These are phyloP conservation scores for Numida meleagris DNA, from an alignment of 2,113 vertebrate genomes.

Conservation along the genomic window DNA sequence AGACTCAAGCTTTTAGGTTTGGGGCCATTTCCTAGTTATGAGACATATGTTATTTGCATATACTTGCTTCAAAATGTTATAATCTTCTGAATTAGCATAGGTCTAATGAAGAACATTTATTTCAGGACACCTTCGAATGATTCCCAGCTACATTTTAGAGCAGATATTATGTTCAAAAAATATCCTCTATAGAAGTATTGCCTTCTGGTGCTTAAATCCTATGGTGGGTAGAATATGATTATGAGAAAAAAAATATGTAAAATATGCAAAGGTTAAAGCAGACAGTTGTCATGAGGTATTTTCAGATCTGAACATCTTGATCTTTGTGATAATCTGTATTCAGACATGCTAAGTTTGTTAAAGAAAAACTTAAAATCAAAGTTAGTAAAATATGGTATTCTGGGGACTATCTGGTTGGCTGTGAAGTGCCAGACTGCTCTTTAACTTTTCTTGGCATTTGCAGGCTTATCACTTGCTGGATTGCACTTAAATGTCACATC, in stretches of 20 bases:
- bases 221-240: slow-evolving; percentile 25
- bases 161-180: neutral
- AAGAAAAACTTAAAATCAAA: slow-evolving; percentile 19
- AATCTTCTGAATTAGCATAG: neutral
- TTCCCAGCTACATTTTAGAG: neutral
- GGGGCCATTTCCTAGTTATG: neutral
- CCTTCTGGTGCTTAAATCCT: neutral
- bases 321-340: slow-evolving; percentile 39
- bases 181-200: neutral
- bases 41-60: neutral
- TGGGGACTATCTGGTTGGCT: neutral
- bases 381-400: neutral
- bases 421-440: slow-evolving; percentile 10
- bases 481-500: slow-evolving; percentile 18
- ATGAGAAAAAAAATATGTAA: neutral
- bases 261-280: slow-evolving; percentile 39
- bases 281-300: slow-evolving; percentile 38
- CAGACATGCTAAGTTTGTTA: slow-evolving; percentile 1
- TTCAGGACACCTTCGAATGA: slow-evolving; percentile 8
- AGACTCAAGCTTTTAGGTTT: neutral
- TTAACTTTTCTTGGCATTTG: neutral
- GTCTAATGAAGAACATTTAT: slow-evolving; percentile 14
- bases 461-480: neutral
- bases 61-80: neutral
- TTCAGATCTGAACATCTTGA: slow-evolving; percentile 52